Base-by-base conservation (phyloP, 2,797 vertebrate genomes). In the Chloroceryle inda region DNA sequence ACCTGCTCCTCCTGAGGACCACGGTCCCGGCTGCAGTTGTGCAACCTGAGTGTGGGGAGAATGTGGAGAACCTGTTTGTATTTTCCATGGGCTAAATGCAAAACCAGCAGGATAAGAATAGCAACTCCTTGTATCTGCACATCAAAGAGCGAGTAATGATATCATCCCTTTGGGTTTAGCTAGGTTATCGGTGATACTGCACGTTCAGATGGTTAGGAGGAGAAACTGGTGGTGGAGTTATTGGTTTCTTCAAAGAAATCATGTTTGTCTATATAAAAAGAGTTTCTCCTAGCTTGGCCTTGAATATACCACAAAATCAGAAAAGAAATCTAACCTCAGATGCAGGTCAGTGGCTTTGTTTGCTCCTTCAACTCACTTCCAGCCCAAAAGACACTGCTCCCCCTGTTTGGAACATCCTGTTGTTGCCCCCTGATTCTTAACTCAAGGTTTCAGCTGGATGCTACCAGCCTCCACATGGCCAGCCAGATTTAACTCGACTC, bases 1-100 rank as follows among this genome's bases (percentile, higher is more conserved):
- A 58, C 38, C 44, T 31, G 42, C 75, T 68, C 15, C 44, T 59
- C 24, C 27, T 0, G 4, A n/a, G 1, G 35, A 33, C 26, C 50
- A 1, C 0, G 1, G 19, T 62, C 53, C 10, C 68, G 13, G 1
- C 47, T n/a, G 29, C 5, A 7, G 22, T 15, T 38, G 38, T 31
- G 52, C 52, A 67, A 5, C 45, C 38, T 1, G 17, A 53, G 27
- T 47, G 4, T 33, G 11, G 38, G 50, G 69, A 77, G 31, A 85
- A 37, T 33, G 5, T 1, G 73, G 58, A 58, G 42, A 96, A 86
- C 96, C 79, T 62, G 89, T 79, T 85, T 53, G 58, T 77, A 77
- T 45, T 79, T 83, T 89, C 86, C 59, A 47, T 3, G 31, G 58
- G 50, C 40, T 77, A 31, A 59, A 83, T 44, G 42, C 29, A 68